Conservation (phyloP, 2,113 vertebrate genomes). For the Ramphastos sulfuratus region DNA sequence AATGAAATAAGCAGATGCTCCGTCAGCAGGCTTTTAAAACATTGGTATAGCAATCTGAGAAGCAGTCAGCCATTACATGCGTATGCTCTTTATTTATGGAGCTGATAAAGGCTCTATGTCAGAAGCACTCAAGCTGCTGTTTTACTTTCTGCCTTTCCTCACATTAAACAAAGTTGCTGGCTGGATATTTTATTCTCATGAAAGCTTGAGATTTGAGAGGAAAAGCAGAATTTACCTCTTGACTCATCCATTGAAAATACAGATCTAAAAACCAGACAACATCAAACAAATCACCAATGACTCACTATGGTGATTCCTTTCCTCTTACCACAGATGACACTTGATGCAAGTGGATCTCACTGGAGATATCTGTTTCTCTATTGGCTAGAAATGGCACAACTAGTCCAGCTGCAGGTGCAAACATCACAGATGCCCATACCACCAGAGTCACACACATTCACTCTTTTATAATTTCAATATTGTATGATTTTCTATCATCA, state of each 20-base stretch:
- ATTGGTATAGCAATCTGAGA: constrained; percentile 58
- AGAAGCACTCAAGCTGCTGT: neutral
- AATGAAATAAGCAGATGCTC: constrained; percentile 63
- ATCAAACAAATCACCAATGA: neutral
- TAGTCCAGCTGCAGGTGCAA: neutral
- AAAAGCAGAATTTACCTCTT: neutral
- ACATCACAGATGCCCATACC: neutral
- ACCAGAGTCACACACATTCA: neutral
- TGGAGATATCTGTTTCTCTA: neutral
- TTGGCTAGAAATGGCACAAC: neutral
- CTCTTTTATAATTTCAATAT: neutral
- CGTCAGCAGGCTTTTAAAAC: constrained; percentile 61
- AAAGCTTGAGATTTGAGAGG: neutral
- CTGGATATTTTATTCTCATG: neutral
- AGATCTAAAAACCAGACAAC: neutral
- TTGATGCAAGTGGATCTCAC: neutral
- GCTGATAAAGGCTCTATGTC: constrained; percentile 14
- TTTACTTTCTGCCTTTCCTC: neutral
- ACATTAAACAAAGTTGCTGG: neutral
- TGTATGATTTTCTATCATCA: neutral
- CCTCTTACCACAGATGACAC: neutral
- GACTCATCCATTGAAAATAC: neutral
- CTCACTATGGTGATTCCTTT: neutral
- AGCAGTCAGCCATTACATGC: constrained; percentile 31
- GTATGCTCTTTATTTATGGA: constrained; percentile 55